phyloP scores from a whole-genome alignment of 53 echinoderm and acorn worm species.

The Astropecten irregularis region DNA sequence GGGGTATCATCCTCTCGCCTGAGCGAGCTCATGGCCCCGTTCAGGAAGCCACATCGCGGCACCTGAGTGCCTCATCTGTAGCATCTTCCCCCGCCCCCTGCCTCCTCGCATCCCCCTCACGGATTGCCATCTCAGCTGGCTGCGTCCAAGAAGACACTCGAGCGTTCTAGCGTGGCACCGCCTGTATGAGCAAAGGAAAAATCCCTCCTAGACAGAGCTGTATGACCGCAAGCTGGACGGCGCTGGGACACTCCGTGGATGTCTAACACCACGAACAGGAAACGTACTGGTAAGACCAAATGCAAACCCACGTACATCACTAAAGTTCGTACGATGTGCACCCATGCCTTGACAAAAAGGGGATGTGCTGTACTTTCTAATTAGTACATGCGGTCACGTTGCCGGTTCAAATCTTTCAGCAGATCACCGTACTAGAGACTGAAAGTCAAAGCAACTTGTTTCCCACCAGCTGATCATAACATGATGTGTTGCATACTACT shows the following conservation, averaged over 20 bases:
- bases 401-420: no score
- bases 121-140: background rate
- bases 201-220: no score
- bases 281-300: background rate
- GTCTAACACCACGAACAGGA: no score
- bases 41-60: constrained; percentile 24
- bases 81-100: constrained; percentile 1
- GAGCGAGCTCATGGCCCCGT: background rate
- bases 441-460: no score
- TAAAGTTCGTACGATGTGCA: background rate
- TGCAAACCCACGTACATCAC: constrained; percentile 2
- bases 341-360: constrained; percentile 2
- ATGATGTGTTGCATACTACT: no score
- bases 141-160: no score
- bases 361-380: constrained; percentile 13
- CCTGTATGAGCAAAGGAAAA: no score
- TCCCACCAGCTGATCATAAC: no score
- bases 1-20: constrained; percentile 25
- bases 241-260: no score
- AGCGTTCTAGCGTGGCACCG: no score
- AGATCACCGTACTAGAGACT: no score
- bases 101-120: background rate
- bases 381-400: background rate
- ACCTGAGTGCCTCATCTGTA: constrained; percentile 16
- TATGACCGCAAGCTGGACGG: no score